Conservation (phyloP, 2,888 invertebrate species). For the Euzetes globulus region DNA sequence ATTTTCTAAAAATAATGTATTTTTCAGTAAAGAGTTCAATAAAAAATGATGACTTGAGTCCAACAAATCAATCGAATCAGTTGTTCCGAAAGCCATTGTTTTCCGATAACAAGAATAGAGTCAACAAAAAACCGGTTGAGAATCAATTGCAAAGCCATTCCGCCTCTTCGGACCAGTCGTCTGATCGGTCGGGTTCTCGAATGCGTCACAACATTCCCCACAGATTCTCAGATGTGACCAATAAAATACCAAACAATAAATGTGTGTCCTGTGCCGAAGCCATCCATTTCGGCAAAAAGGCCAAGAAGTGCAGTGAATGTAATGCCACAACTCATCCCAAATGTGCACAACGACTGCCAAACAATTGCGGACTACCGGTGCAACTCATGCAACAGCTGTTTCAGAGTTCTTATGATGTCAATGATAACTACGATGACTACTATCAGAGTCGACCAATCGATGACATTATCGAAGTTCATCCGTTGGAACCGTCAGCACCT, state of each 20-base stretch:
- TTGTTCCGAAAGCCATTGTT: not conserved
- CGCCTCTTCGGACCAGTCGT: not conserved
- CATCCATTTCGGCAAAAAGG: conserved; percentile 14
- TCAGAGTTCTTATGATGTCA: conserved; percentile 10
- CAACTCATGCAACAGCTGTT: not conserved
- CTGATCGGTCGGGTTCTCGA: not conserved
- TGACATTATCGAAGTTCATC: not conserved
- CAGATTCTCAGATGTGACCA: not conserved
- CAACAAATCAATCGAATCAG: not conserved
- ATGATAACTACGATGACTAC: not conserved
- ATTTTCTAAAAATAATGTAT: not conserved
- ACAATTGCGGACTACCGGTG: conserved; percentile 22
- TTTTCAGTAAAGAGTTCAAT: conserved; percentile 14
- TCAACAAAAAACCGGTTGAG: not conserved
- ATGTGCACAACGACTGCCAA: not conserved
- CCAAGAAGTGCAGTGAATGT: conserved; percentile 24
- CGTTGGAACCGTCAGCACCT: conserved; percentile 17
- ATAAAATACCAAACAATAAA: not conserved
- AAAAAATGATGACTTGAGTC: conserved; percentile 6
- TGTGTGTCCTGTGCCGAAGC: conserved; percentile 23
- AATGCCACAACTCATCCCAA: not conserved
- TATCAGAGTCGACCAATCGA: not conserved
- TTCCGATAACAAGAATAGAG: not conserved
- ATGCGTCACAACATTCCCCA: conserved; percentile 23
- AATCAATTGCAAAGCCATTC: not conserved